Conservation (phyloP, 1,140 invertebrate species). For the Papilio machaon region DNA sequence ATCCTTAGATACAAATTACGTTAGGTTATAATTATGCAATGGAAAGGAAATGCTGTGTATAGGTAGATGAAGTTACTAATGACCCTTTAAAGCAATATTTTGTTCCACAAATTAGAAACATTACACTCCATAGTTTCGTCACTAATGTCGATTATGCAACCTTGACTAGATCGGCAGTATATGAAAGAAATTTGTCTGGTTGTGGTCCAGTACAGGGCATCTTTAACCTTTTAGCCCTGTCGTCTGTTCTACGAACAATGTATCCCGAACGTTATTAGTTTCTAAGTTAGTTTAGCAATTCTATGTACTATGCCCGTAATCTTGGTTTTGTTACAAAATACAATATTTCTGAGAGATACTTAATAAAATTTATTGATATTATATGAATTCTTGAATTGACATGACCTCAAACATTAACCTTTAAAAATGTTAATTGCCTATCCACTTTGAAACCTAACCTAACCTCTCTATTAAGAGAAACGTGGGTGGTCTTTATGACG, state of each 20-base stretch:
- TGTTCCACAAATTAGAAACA: too few species aligned
- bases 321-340: background rate
- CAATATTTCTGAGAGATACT: background rate
- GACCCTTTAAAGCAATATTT: too few species aligned
- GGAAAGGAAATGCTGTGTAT: too few species aligned
- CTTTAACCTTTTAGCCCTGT: background rate
- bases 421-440: background rate
- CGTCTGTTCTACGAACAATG: background rate
- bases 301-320: background rate
- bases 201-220: too few species aligned
- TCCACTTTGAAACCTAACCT: constrained; percentile 18
- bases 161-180: background rate
- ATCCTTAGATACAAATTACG: background rate
- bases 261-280: background rate
- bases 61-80: too few species aligned
- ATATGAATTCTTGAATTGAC: background rate
- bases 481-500: constrained; percentile 18
- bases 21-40: too few species aligned
- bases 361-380: background rate
- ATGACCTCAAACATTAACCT: constrained; percentile 10
- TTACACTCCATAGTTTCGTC: too few species aligned
- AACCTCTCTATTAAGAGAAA: constrained; percentile 20
- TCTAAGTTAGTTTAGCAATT: background rate
- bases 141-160: background rate
- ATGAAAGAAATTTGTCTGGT: background rate